Evolutionary conservation across 2,797 vertebrate species (phyloP).

Genomic region (Sebastes vulpes): DNA sequence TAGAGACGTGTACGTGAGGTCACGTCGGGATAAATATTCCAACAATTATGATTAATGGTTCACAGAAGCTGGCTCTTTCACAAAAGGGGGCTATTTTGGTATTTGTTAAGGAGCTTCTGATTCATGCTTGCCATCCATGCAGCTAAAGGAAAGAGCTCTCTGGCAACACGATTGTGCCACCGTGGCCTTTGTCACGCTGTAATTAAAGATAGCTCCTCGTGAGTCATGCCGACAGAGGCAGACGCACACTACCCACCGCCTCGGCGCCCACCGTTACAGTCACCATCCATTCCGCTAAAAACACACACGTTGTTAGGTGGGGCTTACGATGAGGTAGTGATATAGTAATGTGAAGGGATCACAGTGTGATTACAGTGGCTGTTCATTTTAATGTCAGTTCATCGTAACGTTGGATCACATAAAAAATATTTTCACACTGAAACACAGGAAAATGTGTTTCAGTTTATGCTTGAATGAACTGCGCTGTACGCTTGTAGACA

Average conservation of each 20-base stretch:
- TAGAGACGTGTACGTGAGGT: constrained; percentile 7
- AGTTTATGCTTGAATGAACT: background rate
- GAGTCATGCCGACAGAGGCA: constrained; percentile 18
- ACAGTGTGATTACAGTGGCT: constrained; percentile 4
- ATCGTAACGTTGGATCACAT: background rate
- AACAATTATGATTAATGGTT: constrained; percentile 26
- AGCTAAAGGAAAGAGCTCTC: background rate
- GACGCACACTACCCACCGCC: background rate
- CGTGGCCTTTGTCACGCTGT: constrained; percentile 16
- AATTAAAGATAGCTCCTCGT: constrained; percentile 27
- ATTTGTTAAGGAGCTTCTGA: constrained; percentile 11
- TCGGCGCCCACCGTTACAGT: background rate
- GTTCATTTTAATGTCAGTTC: constrained; percentile 30
- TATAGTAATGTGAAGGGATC: background rate
- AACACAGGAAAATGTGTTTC: background rate
- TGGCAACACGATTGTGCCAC: constrained; percentile 2
- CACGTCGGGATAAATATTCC: constrained; percentile 20
- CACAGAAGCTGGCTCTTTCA: constrained; percentile 15
- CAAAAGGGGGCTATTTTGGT: constrained; percentile 21
- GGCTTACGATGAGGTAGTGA: background rate
- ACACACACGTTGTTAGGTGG: background rate
- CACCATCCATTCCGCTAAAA: background rate
- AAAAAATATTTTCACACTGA: background rate
- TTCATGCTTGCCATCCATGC: background rate
- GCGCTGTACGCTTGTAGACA: background rate